Conservation (phyloP, 2,797 vertebrate species). For the Cyprinodon diabolis region DNA sequence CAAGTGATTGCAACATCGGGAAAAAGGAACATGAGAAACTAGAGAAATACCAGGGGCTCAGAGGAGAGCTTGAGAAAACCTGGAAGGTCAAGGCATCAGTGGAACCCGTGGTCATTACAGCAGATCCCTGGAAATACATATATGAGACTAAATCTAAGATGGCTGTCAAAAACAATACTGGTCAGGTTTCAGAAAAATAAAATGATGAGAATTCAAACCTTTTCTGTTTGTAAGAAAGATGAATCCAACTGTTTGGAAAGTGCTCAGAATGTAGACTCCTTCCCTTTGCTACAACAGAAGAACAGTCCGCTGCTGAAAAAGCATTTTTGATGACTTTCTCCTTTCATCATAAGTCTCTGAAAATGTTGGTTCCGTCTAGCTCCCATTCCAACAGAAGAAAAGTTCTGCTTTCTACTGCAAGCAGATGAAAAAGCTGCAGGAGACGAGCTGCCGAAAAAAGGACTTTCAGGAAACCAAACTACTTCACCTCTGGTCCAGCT, state of each 20-base stretch:
- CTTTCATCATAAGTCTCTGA: slow-evolving; percentile 18
- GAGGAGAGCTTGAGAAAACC: no score
- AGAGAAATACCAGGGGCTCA: no score
- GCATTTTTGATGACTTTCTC: slow-evolving; percentile 1
- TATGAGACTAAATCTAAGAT: no score
- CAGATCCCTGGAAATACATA: no score
- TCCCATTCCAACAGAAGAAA: background rate
- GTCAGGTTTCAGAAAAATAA: background rate
- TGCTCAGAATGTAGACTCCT: background rate
- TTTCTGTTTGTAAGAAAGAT: background rate
- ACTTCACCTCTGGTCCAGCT: background rate
- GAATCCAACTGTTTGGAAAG: background rate
- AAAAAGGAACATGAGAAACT: no score
- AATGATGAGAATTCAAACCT: background rate
- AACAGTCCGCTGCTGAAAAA: background rate
- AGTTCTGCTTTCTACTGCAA: background rate
- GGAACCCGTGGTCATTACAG: no score
- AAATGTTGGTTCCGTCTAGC: background rate
- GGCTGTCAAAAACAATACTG: no score
- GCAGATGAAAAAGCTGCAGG: slow-evolving; percentile 1
- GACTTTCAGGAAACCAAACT: slow-evolving; percentile 5
- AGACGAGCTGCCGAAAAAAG: no score
- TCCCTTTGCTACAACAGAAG: background rate
- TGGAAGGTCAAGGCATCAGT: no score
- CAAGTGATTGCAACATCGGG: no score